These are phyloP conservation scores for human DNA, from an alignment of 2,113 vertebrate genomes.

Conservation along the genomic window GRCh38 chr1:232594501-232595000, in stretches of 20 bases:
- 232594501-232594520: not conserved
- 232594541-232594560: not conserved
- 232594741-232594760: not conserved
- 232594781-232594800: not conserved
- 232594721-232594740: not conserved
- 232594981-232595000: not conserved
- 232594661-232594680: not conserved
- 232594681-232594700: not conserved
- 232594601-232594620: too few species aligned
- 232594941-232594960: not conserved
- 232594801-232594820: not conserved
- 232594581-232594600: too few species aligned
- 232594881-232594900: not conserved
- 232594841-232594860: not conserved
- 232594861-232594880: not conserved
- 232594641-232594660: not conserved
- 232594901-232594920: not conserved
- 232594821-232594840: too few species aligned
- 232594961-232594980: not conserved
- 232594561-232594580: not conserved
- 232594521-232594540: not conserved
- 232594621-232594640: not conserved
- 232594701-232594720: not conserved
- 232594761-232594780: not conserved
- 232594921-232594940: not conserved